Evolutionary conservation across 2,113 vertebrate genomes (phyloP).

Genomic region (Colistium nudipinnis): DNA sequence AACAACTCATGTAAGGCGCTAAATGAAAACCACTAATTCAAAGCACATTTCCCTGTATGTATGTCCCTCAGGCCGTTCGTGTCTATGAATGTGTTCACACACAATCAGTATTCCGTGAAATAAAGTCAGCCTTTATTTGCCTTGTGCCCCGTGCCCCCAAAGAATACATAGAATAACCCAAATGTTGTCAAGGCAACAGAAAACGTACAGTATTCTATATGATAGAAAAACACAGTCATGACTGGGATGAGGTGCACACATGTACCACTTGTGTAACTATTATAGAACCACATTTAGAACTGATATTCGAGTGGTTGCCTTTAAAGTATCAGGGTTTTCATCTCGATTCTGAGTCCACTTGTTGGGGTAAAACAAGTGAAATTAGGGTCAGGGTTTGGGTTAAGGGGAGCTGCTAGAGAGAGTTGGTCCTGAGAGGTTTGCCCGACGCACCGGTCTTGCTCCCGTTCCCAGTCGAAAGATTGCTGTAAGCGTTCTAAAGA

Average conservation of each 20-base stretch:
- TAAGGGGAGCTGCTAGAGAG: too few species aligned
- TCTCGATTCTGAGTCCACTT: too few species aligned
- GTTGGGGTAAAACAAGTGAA: too few species aligned
- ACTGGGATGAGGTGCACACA: not conserved
- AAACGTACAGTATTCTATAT: not conserved
- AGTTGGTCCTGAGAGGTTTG: too few species aligned
- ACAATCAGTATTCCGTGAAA: not conserved
- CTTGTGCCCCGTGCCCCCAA: not conserved
- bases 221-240: not conserved
- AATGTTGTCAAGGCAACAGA: constrained; percentile 29
- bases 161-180: not conserved
- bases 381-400: too few species aligned
- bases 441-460: too few species aligned
- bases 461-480: not conserved
- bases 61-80: not conserved
- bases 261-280: too few species aligned
- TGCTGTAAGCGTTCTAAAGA: not conserved
- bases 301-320: too few species aligned
- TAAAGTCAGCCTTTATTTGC: not conserved
- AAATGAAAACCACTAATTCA: constrained; percentile 27
- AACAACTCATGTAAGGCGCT: constrained; percentile 7
- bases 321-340: too few species aligned
- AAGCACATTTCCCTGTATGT: constrained; percentile 17
- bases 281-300: too few species aligned
- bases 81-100: constrained; percentile 30